Percentiles rank a stretch among this genome's conserved stretches.
These are phyloP conservation scores for Bovichtus variegatus DNA, from an alignment of 2,797 vertebrate species.

Conservation along the genomic window DNA sequence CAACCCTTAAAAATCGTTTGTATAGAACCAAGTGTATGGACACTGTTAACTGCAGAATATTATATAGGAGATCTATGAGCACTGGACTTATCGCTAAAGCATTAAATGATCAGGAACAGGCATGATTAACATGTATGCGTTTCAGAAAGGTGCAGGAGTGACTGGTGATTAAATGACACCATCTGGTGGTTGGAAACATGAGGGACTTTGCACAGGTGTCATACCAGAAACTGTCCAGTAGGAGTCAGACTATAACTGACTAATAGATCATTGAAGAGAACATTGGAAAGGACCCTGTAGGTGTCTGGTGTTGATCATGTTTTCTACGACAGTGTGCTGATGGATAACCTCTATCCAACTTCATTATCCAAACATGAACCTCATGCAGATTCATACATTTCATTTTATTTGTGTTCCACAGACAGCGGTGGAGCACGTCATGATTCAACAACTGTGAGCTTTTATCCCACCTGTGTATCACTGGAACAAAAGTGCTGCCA, in stretches of 20 bases:
- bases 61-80: too few relatives aligned
- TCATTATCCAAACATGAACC: neutral
- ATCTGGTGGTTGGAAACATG: slow-evolving; percentile 50
- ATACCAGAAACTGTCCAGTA: slow-evolving; percentile 38
- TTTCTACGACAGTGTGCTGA: neutral
- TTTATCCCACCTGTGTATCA: neutral
- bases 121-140: neutral
- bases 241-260: slow-evolving; percentile 45
- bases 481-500: neutral
- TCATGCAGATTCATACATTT: neutral
- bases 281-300: neutral
- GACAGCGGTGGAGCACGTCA: neutral
- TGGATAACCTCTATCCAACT: neutral
- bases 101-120: neutral
- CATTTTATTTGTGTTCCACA: neutral
- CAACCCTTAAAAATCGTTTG: neutral
- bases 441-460: neutral
- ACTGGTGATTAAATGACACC: slow-evolving; percentile 24
- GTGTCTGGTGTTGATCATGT: neutral
- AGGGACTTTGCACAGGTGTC: accelerated
- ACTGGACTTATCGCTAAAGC: neutral
- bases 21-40: neutral
- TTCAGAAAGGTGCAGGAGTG: neutral
- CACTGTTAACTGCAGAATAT: too few relatives aligned
- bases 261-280: neutral